Evolutionary conservation across 2,888 invertebrate genomes (phyloP).

Genomic region (Pachliopta kotzebuea): DNA sequence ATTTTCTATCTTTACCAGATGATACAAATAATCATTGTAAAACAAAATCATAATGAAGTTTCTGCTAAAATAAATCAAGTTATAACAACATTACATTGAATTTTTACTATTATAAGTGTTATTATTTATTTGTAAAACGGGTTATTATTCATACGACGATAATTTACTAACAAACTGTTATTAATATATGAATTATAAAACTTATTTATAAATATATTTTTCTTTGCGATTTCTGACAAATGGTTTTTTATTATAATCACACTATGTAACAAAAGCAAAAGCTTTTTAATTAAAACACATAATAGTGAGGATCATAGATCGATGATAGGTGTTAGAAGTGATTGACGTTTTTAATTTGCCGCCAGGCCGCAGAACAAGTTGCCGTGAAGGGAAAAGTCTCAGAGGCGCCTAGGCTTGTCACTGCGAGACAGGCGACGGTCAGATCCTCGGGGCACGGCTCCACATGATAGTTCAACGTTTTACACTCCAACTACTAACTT

Average conservation of each 20-base stretch:
- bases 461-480: constrained; percentile 31
- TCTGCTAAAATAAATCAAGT: background rate
- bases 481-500: constrained; percentile 29
- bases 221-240: constrained; percentile 8
- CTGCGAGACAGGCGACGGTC: constrained; percentile 43
- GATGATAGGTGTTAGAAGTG: constrained; percentile 62
- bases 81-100: background rate
- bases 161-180: no score
- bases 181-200: no score
- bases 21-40: no score
- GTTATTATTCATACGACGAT: no score
- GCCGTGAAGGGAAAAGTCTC: constrained; percentile 36
- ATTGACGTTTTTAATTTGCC: constrained; percentile 73
- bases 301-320: constrained; percentile 68
- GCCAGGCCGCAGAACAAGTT: constrained; percentile 35
- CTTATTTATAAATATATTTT: background rate
- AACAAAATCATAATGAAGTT: no score
- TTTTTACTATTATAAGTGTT: background rate
- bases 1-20: no score
- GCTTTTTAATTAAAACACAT: constrained; percentile 66
- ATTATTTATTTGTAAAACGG: background rate
- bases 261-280: background rate
- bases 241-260: background rate
- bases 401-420: constrained; percentile 46
- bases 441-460: constrained; percentile 38